Base-by-base conservation (phyloP, 2,888 invertebrate genomes). In the Dyspetes luteomarginatus region DNA sequence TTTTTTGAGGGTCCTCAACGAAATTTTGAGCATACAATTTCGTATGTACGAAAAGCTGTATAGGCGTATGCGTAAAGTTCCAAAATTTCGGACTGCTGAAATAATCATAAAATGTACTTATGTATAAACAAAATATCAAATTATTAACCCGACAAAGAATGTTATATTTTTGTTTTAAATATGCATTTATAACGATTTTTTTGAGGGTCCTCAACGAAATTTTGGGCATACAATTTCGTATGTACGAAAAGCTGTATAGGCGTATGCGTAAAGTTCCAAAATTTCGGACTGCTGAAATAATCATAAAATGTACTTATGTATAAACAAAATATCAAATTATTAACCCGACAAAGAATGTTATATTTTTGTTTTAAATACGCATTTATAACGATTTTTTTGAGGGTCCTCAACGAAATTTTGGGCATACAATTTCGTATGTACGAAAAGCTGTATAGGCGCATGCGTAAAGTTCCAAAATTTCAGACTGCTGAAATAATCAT, bases 401-500 rank as follows among this genome's bases (percentile, higher is more conserved):
- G n/a, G n/a, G n/a, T n/a, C n/a, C n/a, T n/a, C n/a, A n/a, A n/a
- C n/a, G n/a, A n/a, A n/a, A n/a, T n/a, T n/a, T n/a, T n/a, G n/a
- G n/a, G n/a, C n/a, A n/a, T n/a, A n/a, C n/a, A n/a, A n/a, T 7
- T 41, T n/a, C 60, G 9, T 58, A 22, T 45, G 48, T n/a, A 60
- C 30, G 36, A 7, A 12, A 36, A 36, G 9, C 36, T 12, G 36
- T 36, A 36, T 36, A 22, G n/a, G n/a, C 17, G 30, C 58, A 22
- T 30, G 30, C 15, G 30, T 36, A 71, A 71, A 71, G 45, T 58
- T 60, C 48, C 48, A 9, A 71, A 69, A 69, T 56, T 71, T 71
- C n/a, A 12, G 24, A 30, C 56, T 48, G 43, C 26, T 45, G 45
- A 12, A 36, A 36, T 36, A 12, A 36, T 9, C 36, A 4, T 2